Conservation (phyloP, 2,797 vertebrate species). For the Labroides dimidiatus region DNA sequence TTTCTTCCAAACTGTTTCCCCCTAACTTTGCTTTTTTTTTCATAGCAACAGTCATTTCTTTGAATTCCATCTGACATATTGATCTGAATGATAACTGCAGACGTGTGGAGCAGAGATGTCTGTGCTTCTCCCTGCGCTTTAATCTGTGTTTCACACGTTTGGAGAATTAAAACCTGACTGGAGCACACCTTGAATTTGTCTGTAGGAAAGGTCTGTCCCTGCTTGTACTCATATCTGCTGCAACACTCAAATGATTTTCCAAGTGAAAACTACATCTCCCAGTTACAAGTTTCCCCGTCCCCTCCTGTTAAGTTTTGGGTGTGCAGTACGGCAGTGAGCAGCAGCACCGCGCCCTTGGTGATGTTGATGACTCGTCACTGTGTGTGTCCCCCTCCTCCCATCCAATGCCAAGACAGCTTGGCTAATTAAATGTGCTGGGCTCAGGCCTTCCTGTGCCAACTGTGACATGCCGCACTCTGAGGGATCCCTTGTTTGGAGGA, state of each 20-base stretch:
- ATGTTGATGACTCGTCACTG: constrained; percentile 74
- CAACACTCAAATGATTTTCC: constrained; percentile 11
- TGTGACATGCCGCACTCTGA: constrained; percentile 65
- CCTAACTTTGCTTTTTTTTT: constrained; percentile 77
- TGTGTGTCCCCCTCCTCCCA: constrained; percentile 61
- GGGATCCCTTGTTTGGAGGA: constrained; percentile 59
- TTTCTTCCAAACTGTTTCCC: constrained; percentile 81
- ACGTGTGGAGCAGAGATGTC: constrained; percentile 20
- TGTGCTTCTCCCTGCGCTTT: neutral
- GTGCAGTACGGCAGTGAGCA: constrained; percentile 47
- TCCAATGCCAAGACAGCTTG: constrained; percentile 72
- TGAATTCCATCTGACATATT: constrained; percentile 22
- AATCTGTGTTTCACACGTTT: neutral
- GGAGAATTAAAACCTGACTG: neutral
- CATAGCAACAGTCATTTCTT: constrained; percentile 70
- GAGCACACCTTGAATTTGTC: constrained; percentile 10
- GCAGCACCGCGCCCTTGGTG: constrained; percentile 68
- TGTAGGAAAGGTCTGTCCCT: constrained; percentile 23
- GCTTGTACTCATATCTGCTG: constrained; percentile 2
- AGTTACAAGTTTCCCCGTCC: constrained; percentile 10
- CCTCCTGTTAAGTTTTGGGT: constrained; percentile 43
- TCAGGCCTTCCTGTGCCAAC: constrained; percentile 71
- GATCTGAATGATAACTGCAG: constrained; percentile 54
- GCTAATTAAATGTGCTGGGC: constrained; percentile 74
- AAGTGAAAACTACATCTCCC: constrained; percentile 13